These are phyloP conservation scores for Campylomormyrus numenius DNA, from an alignment of 2,113 vertebrate genomes.

Conservation along the genomic window DNA sequence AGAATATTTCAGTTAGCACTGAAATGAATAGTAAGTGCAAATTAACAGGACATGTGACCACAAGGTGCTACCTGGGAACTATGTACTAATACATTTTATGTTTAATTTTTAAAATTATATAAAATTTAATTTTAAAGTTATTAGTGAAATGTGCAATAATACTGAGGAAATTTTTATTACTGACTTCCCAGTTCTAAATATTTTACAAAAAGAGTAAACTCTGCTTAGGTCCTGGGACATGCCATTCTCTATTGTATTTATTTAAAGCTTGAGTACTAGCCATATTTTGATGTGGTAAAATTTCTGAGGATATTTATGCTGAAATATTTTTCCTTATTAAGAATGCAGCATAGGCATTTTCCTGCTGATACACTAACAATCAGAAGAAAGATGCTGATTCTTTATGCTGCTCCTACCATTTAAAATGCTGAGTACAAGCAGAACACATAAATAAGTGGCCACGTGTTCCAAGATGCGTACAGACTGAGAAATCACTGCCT, in stretches of 20 bases:
- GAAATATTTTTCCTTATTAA: constrained; percentile 22
- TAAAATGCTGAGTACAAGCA: constrained; percentile 53
- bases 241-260: not conserved
- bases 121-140: not conserved
- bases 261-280: not conserved
- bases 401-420: constrained; percentile 51
- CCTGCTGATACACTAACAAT: constrained; percentile 37
- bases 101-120: not conserved
- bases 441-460: constrained; percentile 59
- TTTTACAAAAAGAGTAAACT: not conserved
- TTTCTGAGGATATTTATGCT: not conserved
- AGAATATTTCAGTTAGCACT: not conserved
- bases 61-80: constrained; percentile 38
- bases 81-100: not conserved
- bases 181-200: not conserved
- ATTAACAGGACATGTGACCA: constrained; percentile 49
- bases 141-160: not conserved
- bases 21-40: constrained; percentile 12
- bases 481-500: constrained; percentile 52
- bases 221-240: not conserved
- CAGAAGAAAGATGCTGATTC: constrained; percentile 45
- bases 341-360: constrained; percentile 32
- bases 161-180: not conserved
- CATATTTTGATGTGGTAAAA: not conserved
- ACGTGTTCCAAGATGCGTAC: constrained; percentile 48